A percentile compares a stretch with the other conserved stretches of the same genome.
Evolutionary conservation across 2,113 vertebrate genomes (phyloP).

Genomic region (Microcebus lehilahytsara): DNA sequence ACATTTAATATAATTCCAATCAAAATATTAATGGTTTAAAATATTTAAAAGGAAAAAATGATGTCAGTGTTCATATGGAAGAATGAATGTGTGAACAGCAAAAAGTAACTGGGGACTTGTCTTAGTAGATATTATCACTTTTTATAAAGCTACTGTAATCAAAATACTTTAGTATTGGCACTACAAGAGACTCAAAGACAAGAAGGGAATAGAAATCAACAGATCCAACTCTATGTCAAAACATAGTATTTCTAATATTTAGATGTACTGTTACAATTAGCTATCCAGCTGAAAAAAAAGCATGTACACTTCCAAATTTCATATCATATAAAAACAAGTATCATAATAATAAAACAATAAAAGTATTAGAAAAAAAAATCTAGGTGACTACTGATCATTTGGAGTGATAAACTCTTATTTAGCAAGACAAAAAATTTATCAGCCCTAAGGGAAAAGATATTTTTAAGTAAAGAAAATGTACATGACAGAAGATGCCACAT

Average conservation of each 20-base stretch:
- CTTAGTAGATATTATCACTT: neutral
- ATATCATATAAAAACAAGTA: neutral
- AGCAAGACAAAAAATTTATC: neutral
- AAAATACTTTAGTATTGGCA: neutral
- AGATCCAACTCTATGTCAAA: neutral
- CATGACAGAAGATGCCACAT: neutral
- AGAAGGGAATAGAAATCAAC: neutral
- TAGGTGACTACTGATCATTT: neutral
- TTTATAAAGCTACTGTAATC: conserved; percentile 12
- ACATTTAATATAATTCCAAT: conserved; percentile 16
- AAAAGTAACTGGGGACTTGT: neutral
- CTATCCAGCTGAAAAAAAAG: neutral
- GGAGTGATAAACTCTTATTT: neutral
- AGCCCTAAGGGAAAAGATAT: neutral
- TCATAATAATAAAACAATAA: neutral
- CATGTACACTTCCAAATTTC: neutral
- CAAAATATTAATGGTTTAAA: neutral
- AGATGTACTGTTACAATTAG: neutral
- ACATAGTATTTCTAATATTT: neutral
- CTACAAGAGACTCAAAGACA: neutral
- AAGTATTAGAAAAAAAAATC: conserved; percentile 21
- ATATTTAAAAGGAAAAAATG: neutral
- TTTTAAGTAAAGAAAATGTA: conserved; percentile 33
- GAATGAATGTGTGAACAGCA: neutral
- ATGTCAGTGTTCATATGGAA: neutral